Conservation (phyloP, 2,113 vertebrate species). For the Anarhynchus alexandrinus region DNA sequence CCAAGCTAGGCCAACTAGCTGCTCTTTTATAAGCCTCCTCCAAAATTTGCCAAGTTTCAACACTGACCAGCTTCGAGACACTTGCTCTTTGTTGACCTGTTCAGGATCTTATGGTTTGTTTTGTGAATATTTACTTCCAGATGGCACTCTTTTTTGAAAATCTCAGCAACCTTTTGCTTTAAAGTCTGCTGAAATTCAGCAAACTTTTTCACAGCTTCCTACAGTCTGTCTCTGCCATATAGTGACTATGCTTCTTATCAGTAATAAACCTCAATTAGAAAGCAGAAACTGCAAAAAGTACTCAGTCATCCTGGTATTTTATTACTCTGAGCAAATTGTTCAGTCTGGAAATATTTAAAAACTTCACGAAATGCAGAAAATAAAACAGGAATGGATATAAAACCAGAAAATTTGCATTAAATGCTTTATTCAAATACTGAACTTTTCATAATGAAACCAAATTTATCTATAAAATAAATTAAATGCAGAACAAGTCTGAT, state of each 20-base stretch:
- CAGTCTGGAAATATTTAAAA: not conserved
- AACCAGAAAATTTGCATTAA: fast-evolving
- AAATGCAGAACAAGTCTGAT: not conserved
- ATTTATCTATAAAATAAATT: not conserved
- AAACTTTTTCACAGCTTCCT: not conserved
- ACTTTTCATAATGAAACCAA: not conserved
- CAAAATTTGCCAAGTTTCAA: not conserved
- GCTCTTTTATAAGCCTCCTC: not conserved
- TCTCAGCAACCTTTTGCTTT: not conserved
- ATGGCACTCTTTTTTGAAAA: fast-evolving
- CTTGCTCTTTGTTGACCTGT: not conserved
- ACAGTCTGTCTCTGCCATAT: not conserved
- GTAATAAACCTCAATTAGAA: not conserved
- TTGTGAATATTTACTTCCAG: not conserved
- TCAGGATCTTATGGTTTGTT: not conserved
- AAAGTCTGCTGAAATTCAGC: not conserved
- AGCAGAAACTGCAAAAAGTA: not conserved
- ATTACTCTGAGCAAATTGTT: not conserved
- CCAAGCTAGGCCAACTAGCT: not conserved
- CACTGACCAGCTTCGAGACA: not conserved
- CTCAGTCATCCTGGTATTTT: not conserved
- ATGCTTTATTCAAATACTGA: not conserved
- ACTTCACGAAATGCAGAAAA: not conserved
- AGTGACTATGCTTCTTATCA: not conserved
- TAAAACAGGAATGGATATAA: not conserved